Evolutionary conservation across 2,888 invertebrate genomes (phyloP).

Genomic region (Pandemis corylana): DNA sequence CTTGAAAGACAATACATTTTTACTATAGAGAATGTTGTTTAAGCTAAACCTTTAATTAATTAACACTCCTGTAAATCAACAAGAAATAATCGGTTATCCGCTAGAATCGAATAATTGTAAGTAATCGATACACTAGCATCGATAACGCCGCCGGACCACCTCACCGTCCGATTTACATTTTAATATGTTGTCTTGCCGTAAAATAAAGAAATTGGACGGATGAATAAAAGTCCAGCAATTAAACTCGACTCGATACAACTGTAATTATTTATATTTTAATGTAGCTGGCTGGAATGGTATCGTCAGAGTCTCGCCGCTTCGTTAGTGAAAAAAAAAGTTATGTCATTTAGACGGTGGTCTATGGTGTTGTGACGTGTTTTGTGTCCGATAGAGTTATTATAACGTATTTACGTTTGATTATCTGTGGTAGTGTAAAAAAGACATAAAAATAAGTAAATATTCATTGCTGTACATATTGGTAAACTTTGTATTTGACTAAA

Average conservation of each 20-base stretch:
- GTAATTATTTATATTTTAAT: conserved; percentile 76
- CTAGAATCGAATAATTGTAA: conserved; percentile 43
- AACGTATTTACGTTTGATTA: neutral
- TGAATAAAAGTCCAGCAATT: conserved; percentile 70
- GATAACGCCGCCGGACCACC: conserved; percentile 67
- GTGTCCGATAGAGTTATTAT: conserved; percentile 49
- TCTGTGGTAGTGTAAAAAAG: neutral
- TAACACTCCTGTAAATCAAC: conserved; percentile 26
- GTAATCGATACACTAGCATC: conserved; percentile 54
- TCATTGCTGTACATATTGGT: neutral
- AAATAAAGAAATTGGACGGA: conserved; percentile 82
- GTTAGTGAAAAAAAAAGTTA: conserved; percentile 56
- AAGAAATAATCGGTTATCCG: conserved; percentile 14
- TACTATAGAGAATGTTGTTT: too few species aligned
- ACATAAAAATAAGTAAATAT: neutral
- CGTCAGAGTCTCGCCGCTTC: conserved; percentile 57
- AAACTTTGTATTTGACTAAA: neutral
- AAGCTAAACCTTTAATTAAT: conserved; percentile 18
- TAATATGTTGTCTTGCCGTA: conserved; percentile 81
- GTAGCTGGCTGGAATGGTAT: conserved; percentile 59
- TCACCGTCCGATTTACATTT: conserved; percentile 79
- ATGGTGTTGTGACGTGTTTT: conserved; percentile 47
- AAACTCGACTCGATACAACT: conserved; percentile 70
- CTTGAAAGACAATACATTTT: too few species aligned
- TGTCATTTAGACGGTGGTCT: conserved; percentile 48